Conservation (phyloP, 2,113 vertebrate species). For the Monarcha castaneiventris region DNA sequence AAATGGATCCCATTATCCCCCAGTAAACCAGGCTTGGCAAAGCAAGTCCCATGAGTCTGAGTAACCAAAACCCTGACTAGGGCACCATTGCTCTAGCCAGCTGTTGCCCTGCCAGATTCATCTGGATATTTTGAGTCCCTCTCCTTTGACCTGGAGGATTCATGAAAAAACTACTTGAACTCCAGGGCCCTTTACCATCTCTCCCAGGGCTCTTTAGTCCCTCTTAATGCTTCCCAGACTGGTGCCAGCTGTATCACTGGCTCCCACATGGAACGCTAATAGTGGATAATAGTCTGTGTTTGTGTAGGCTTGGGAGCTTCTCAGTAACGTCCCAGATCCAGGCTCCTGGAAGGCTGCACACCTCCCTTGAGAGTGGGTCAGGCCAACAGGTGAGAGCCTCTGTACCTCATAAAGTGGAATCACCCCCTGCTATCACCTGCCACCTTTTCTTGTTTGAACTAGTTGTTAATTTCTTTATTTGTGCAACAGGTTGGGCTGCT, state of each 20-base stretch:
- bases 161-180: background rate
- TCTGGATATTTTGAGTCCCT: background rate
- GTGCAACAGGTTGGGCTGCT: background rate
- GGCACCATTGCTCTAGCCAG: background rate
- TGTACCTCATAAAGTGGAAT: background rate
- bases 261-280: background rate
- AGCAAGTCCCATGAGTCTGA: background rate
- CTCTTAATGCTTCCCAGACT: background rate
- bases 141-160: background rate
- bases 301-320: background rate
- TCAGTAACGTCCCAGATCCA: background rate
- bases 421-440: background rate
- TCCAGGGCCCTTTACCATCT: background rate
- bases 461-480: background rate
- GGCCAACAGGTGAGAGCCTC: background rate
- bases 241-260: background rate
- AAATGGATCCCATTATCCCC: background rate
- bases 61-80: background rate
- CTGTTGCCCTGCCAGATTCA: background rate
- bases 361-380: background rate
- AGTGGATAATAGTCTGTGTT: background rate
- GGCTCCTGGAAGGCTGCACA: background rate
- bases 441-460: background rate
- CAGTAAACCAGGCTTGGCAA: background rate
- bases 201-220: background rate